phyloP scores from a whole-genome alignment of 2,113 vertebrate species.

The Struthidea cinerea region DNA sequence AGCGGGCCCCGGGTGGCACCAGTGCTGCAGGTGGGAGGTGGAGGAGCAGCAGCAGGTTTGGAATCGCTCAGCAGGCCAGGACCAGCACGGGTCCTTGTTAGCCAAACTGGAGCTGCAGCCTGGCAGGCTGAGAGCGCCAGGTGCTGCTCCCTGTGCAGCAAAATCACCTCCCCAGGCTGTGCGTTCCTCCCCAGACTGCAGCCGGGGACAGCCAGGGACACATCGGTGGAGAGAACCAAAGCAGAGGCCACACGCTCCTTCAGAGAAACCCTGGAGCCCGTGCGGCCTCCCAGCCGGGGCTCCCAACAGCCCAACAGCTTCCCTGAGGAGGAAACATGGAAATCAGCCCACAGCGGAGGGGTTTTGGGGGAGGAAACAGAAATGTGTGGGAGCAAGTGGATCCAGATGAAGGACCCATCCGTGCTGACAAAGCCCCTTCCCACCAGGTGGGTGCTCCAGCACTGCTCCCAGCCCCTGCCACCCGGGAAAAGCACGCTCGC shows the following conservation, averaged over 20 bases:
- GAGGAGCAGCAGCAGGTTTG: not conserved
- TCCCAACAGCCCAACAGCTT: not conserved
- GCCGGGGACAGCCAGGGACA: accelerated
- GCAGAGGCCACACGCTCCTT: accelerated
- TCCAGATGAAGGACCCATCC: not conserved
- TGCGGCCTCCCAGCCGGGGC: too few species aligned
- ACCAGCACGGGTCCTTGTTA: not conserved
- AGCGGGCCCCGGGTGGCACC: accelerated
- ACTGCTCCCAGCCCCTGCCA: accelerated
- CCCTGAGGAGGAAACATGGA: not conserved
- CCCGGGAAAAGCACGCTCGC: not conserved
- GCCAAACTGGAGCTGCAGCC: not conserved
- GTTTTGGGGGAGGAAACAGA: not conserved
- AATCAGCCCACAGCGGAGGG: accelerated
- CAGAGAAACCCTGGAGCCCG: not conserved
- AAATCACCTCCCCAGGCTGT: not conserved
- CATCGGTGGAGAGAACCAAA: accelerated
- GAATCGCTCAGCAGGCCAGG: not conserved
- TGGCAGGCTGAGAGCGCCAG: not conserved
- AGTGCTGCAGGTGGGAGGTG: accelerated
- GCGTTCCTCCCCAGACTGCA: not conserved
- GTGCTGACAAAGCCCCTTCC: not conserved
- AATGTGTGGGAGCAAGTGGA: not conserved
- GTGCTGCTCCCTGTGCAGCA: not conserved
- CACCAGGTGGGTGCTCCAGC: not conserved